Evolutionary conservation across 2,888 invertebrate genomes (phyloP).

Genomic region (Melangyna quadrimaculata): DNA sequence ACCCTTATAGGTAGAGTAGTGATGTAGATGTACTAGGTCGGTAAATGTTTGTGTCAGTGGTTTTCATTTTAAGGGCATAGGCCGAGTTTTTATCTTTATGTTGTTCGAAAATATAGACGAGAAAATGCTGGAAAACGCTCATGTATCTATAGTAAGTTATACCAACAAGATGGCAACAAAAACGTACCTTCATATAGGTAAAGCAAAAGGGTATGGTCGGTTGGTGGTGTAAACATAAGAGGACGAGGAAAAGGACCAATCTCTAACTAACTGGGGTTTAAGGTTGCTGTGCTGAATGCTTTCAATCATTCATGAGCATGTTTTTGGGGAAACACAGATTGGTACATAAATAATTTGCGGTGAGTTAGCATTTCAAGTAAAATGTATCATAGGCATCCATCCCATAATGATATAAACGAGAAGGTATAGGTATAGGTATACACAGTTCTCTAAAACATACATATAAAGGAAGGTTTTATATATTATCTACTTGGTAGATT

Average conservation of each 20-base stretch:
- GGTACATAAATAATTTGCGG: slow-evolving; percentile 54
- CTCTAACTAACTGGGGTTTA: slow-evolving; percentile 20
- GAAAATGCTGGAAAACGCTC: slow-evolving; percentile 28
- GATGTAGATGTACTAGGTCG: slow-evolving; percentile 24
- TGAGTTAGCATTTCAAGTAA: slow-evolving; percentile 27
- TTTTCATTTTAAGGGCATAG: slow-evolving; percentile 45
- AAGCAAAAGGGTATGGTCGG: slow-evolving; percentile 16
- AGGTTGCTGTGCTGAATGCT: slow-evolving; percentile 38
- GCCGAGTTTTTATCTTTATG: slow-evolving; percentile 16
- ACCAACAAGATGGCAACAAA: background rate
- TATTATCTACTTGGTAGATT: background rate
- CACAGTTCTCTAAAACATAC: background rate
- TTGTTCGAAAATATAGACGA: slow-evolving; percentile 14
- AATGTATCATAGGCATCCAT: background rate
- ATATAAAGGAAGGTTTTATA: background rate
- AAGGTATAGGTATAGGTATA: background rate
- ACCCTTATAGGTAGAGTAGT: slow-evolving; percentile 25
- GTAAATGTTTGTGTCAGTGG: slow-evolving; percentile 57
- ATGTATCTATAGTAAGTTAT: background rate
- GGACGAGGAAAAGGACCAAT: background rate
- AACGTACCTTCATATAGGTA: slow-evolving; percentile 5
- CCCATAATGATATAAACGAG: background rate
- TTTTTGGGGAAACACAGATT: slow-evolving; percentile 30
- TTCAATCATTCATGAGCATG: slow-evolving; percentile 56
- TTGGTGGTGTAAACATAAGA: background rate